Evolutionary conservation across 2,797 vertebrate species (phyloP).

Genomic region (Phoxinus dragarum): DNA sequence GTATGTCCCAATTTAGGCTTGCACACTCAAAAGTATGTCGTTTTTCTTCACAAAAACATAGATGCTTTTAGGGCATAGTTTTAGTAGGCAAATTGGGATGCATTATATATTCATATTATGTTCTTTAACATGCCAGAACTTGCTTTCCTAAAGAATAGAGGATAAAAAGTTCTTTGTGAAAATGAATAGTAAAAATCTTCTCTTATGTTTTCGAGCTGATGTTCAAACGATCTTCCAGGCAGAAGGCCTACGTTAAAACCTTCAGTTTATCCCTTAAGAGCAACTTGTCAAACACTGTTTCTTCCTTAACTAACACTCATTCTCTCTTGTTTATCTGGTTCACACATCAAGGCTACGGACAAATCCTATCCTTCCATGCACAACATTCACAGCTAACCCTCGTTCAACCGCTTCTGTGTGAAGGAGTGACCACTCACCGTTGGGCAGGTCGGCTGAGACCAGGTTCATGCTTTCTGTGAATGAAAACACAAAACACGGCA

Average conservation of each 20-base stretch:
- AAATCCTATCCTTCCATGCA: not conserved
- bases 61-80: not conserved
- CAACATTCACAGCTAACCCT: not conserved
- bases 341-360: not conserved
- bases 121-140: not conserved
- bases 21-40: not conserved
- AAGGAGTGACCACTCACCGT: slow-evolving; percentile 59
- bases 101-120: no score
- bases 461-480: slow-evolving; percentile 76
- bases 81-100: not conserved
- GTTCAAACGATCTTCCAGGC: not conserved
- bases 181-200: no score
- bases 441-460: slow-evolving; percentile 71
- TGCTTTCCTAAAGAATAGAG: not conserved
- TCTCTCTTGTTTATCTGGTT: not conserved
- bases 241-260: not conserved
- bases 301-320: not conserved
- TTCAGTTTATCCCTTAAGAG: not conserved
- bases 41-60: not conserved
- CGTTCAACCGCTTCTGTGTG: not conserved
- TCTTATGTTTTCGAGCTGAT: not conserved
- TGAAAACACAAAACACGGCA: slow-evolving; percentile 44
- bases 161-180: not conserved
- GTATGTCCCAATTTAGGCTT: not conserved
- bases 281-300: not conserved